Evolutionary conservation across 1,140 invertebrate species (phyloP).

Genomic region (Fragariocoptes setiger): DNA sequence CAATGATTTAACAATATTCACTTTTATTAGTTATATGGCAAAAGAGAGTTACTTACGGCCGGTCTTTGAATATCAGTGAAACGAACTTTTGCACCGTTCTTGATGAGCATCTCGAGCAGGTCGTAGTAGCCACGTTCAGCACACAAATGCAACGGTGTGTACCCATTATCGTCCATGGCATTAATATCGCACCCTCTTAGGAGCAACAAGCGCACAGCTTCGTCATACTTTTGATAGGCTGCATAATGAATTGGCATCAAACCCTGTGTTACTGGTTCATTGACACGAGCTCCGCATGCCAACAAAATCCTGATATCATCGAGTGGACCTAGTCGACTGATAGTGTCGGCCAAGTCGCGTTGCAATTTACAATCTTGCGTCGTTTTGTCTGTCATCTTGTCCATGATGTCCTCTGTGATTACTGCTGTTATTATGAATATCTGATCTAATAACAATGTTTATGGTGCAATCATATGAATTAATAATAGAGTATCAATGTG

Average conservation of each 20-base stretch:
- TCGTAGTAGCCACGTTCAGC: constrained; percentile 39
- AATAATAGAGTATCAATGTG: no score
- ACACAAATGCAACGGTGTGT: constrained; percentile 52
- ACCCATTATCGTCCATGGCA: constrained; percentile 54
- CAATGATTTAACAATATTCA: not conserved
- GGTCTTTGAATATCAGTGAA: constrained; percentile 19
- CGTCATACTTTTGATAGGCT: constrained; percentile 46
- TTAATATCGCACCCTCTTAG: constrained; percentile 42
- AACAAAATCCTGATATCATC: constrained; percentile 53
- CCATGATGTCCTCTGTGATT: constrained; percentile 1
- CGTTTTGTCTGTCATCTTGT: not conserved
- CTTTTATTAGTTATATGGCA: not conserved
- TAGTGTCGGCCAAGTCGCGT: constrained; percentile 53
- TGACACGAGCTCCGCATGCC: constrained; percentile 47
- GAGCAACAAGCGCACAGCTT: constrained; percentile 38
- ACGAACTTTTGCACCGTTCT: constrained; percentile 42
- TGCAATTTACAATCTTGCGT: constrained; percentile 23
- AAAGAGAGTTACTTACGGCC: constrained; percentile 6
- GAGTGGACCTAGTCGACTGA: constrained; percentile 47
- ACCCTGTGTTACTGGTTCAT: constrained; percentile 20
- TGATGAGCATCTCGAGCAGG: constrained; percentile 29
- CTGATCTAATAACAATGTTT: no score
- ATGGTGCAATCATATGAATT: no score
- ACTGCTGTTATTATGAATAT: no score
- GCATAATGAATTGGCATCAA: constrained; percentile 64